Evolutionary conservation across 2,113 vertebrate species (phyloP).

Genomic region (Bos indicus): DNA sequence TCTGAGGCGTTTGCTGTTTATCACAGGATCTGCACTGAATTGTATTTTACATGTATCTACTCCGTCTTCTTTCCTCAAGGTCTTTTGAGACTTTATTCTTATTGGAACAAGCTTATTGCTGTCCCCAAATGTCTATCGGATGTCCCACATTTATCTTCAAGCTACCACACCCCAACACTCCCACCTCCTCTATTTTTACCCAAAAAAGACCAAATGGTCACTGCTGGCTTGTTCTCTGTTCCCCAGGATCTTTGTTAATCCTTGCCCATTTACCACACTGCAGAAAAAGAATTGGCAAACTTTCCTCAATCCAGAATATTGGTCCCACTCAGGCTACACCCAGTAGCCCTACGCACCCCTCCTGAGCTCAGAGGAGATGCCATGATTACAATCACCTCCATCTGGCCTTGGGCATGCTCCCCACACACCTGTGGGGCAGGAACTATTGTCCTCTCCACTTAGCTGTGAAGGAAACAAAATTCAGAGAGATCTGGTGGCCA

Average conservation of each 20-base stretch:
- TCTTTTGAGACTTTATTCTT: background rate
- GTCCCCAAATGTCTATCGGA: background rate
- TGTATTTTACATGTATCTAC: background rate
- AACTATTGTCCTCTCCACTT: background rate
- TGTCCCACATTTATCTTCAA: background rate
- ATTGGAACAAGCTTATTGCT: background rate
- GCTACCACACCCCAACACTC: background rate
- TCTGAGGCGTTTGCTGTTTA: background rate
- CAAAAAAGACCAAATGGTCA: background rate
- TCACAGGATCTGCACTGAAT: background rate
- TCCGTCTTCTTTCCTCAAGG: background rate
- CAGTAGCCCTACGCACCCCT: background rate
- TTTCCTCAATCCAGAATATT: background rate
- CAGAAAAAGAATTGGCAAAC: background rate
- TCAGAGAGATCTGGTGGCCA: background rate
- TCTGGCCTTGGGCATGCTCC: background rate
- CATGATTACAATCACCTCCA: accelerated
- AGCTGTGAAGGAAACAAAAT: background rate
- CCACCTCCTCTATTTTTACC: too few relatives aligned
- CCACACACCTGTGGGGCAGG: background rate
- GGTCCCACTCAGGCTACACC: background rate
- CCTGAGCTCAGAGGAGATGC: background rate
- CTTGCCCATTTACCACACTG: background rate
- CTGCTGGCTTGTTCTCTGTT: background rate
- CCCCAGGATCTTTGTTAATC: background rate